Evolutionary conservation across 1,140 invertebrate genomes (phyloP).

Genomic region (Listronotus bonariensis): DNA sequence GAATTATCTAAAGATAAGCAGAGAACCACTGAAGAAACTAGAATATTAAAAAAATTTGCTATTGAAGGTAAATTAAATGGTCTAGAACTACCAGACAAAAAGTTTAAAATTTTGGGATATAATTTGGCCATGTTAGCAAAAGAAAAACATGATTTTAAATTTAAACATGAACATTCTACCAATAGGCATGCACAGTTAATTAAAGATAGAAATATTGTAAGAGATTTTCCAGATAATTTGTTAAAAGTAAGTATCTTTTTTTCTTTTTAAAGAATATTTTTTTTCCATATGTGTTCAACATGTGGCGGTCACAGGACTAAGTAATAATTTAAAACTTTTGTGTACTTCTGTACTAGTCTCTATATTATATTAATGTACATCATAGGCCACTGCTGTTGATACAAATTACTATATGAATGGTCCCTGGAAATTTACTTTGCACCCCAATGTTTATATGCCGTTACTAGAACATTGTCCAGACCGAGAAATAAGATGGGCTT

Average conservation of each 20-base stretch:
- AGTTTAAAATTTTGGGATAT: conserved; percentile 59
- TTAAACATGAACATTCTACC: conserved; percentile 66
- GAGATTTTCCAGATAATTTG: conserved; percentile 75
- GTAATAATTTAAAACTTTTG: too few relatives aligned
- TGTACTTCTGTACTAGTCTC: too few relatives aligned
- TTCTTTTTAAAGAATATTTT: background rate
- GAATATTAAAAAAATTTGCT: conserved; percentile 76
- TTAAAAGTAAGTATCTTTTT: conserved; percentile 57
- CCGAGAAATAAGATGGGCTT: conserved; percentile 74
- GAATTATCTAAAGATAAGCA: conserved; percentile 57
- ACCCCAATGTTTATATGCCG: conserved; percentile 70
- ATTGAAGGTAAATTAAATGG: conserved; percentile 84
- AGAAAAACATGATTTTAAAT: conserved; percentile 64
- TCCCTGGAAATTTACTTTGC: conserved; percentile 79
- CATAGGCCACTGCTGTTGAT: conserved; percentile 64
- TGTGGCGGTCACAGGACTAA: background rate
- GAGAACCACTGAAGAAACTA: conserved; percentile 67
- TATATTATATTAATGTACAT: too few relatives aligned
- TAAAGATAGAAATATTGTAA: conserved; percentile 66
- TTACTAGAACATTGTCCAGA: conserved; percentile 86
- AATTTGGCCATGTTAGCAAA: conserved; percentile 58
- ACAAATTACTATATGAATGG: conserved; percentile 65
- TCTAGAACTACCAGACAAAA: conserved; percentile 58
- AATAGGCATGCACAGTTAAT: conserved; percentile 70
- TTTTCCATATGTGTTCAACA: background rate